Base-by-base conservation (phyloP, 2,113 vertebrate species). In the Clarias batrachus region DNA sequence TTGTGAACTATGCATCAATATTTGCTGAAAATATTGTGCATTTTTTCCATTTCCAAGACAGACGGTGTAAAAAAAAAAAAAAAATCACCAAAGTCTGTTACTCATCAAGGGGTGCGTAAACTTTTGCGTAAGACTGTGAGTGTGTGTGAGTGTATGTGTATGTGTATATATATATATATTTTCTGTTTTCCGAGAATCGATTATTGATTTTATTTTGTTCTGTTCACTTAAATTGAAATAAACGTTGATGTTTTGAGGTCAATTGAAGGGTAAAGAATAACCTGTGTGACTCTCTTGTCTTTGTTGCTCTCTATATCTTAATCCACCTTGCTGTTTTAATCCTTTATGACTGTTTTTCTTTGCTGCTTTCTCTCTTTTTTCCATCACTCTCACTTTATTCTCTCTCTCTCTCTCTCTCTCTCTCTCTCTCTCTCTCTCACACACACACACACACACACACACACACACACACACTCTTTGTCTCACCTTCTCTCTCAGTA, bases 401-500 rank as follows among this genome's bases (percentile, higher is more conserved):
- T 77, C 12, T 76, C 41, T 52, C 21, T 80, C 37, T 60, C 48
- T 82, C 23, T 70, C 62, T 25, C 60, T 37, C 59, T 59, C 13
- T 81, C 73, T 23, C 57, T 74, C 27, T 70, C 62, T 21, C 54
- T 23, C 57, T 74, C 27, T 70, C 71, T 21, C 54, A 10, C 80
- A 76, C 66, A 27, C 63, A 19, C 59, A 37, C 59, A 54, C 17
- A 81, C 73, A 80, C 60, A 19, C 59, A 37, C 59, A 54, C 17
- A 81, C 73, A 80, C 41, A 41, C 41, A 41, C 48, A 48, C 48
- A 48, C 56, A 12, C 56, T 76, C 60, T 65, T n/a, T 86, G 23
- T 80, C 76, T 33, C 66, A 48, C 74, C 37, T 21, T 89, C 59
- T 86, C 62, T 80, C 62, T 78, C 71, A 62, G 83, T 92, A 91